phyloP scores from a whole-genome alignment of 2,888 invertebrate genomes.

The Anthrax anthrax region DNA sequence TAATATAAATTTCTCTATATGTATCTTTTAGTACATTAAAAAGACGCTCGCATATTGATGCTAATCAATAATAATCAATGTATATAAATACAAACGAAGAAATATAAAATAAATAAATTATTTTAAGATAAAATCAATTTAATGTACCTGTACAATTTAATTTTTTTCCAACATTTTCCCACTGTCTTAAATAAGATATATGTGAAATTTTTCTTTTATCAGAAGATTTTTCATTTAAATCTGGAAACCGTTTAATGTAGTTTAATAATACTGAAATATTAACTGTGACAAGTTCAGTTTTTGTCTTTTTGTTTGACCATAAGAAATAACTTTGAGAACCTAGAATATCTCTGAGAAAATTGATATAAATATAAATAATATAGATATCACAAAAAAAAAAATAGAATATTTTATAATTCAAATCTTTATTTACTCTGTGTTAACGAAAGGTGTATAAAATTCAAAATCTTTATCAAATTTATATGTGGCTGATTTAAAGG shows the following conservation, averaged over 20 bases:
- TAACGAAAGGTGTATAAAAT: background rate
- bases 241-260: too few species aligned
- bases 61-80: background rate
- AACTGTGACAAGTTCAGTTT: too few species aligned
- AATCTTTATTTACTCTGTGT: background rate
- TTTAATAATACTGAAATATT: too few species aligned
- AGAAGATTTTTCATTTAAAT: too few species aligned
- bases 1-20: background rate
- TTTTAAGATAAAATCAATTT: background rate
- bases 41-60: background rate
- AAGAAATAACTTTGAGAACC: too few species aligned
- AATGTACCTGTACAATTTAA: background rate
- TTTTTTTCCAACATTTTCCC: background rate
- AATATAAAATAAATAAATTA: background rate
- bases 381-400: background rate
- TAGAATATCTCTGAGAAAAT: too few species aligned
- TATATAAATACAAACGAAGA: background rate
- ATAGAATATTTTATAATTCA: background rate
- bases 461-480: background rate
- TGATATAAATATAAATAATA: too few species aligned
- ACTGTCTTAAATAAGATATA: background rate
- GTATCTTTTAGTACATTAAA: background rate
- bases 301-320: too few species aligned
- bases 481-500: background rate
- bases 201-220: background rate